A percentile compares a stretch with the other conserved stretches of the same genome.
These are phyloP conservation scores for Synergus itoensis DNA, from an alignment of 2,888 invertebrate genomes.

Conservation along the genomic window DNA sequence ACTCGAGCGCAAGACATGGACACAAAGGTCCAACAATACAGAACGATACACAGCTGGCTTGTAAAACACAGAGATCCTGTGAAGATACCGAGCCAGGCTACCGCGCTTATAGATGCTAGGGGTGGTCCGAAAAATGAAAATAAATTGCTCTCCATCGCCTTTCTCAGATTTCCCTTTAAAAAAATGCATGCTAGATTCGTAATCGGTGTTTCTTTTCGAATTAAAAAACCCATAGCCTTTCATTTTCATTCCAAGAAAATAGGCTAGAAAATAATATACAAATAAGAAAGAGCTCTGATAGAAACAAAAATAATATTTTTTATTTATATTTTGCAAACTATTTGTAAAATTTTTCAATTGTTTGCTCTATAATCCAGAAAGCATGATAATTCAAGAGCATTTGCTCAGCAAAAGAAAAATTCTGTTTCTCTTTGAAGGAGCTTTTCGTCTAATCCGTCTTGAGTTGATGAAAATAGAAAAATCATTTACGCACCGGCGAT, in stretches of 20 bases:
- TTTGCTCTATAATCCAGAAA: background rate
- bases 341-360: background rate
- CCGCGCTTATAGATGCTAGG: slow-evolving; percentile 57
- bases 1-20: slow-evolving; percentile 66
- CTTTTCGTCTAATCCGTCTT: slow-evolving; percentile 61
- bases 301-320: too few species aligned
- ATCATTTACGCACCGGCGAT: slow-evolving; percentile 61
- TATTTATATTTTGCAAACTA: background rate
- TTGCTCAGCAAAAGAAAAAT: slow-evolving; percentile 25
- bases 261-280: background rate
- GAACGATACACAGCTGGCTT: slow-evolving; percentile 73
- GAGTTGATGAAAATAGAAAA: slow-evolving; percentile 57
- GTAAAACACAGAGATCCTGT: slow-evolving; percentile 76
- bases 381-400: background rate
- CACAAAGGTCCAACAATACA: slow-evolving; percentile 73
- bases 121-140: slow-evolving; percentile 57
- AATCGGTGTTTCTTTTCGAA: background rate
- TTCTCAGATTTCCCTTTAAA: slow-evolving; percentile 49
- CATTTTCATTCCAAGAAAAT: slow-evolving; percentile 5
- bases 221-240: background rate
- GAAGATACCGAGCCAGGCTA: slow-evolving; percentile 59
- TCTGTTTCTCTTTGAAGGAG: slow-evolving; percentile 54
- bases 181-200: slow-evolving; percentile 32
- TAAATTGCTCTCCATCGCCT: slow-evolving; percentile 54
- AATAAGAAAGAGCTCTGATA: too few species aligned